Evolutionary conservation across 2,113 vertebrate species (phyloP), one percentile per base, ranked within the genome.

Genomic region (Phalacrocorax aristotelis): DNA sequence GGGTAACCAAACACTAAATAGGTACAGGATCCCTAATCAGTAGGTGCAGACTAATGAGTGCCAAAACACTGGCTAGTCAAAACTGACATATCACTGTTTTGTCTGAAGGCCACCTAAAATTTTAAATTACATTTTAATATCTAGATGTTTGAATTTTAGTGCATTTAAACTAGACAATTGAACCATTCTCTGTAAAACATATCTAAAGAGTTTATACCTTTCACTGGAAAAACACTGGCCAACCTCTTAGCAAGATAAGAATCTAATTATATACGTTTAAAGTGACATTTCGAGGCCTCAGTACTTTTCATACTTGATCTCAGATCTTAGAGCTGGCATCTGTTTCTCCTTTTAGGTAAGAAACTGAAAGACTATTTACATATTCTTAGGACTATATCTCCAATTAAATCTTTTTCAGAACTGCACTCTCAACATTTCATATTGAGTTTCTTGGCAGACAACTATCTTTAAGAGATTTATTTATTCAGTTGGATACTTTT

Each of bases 271-370:
- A 96, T 97, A 96, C 58, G 38, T 98, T 98, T 91, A 96, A 98
- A 97, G 90, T 97, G 97, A 97, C 93, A 96, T 98, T 98, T 97
- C 86, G 42, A 87, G 78, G 87, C 89, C 97, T 93, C 93, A 81
- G 93, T 91, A 83, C 96, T 97, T 98, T 98, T 98, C 97, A 96
- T 95, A 98, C 96, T 98, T 97, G 97, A 98, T 98, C 91, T 97
- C 92, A 49, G 83, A 94, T 96, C 90, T 89, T 94, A 94, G 89
- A 81, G 65, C 79, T 97, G 97, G 98, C 98, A 98, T 98, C 98
- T 98, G 98, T 98, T 98, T 98, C 98, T 98, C 97, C 96, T 98
- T 98, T 98, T 86, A 97, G 96, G 97, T 95, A 88, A 98, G 98
- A 96, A 98, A 98, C 88, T 75, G 83, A 97, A 97, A 96, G 96